Conservation (phyloP, 23 tunicate species). For the Diplosoma virens region DNA sequence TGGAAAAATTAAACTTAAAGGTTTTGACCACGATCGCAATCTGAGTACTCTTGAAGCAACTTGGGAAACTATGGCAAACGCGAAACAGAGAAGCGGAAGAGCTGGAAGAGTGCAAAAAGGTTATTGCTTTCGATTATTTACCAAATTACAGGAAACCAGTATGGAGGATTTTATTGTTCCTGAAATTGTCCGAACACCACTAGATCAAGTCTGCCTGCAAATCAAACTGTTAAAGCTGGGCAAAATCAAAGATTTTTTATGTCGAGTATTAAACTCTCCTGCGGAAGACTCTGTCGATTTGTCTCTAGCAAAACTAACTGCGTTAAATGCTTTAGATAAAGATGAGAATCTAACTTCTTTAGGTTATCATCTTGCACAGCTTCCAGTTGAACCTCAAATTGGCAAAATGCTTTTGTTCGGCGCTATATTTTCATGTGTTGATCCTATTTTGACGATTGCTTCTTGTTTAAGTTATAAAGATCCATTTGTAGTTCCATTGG, state of each 20-base stretch:
- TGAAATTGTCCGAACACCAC: constrained; percentile 76
- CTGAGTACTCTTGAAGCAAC: constrained; percentile 39
- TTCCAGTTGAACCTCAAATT: constrained; percentile 87
- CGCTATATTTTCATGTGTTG: constrained; percentile 66
- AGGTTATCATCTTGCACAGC: constrained; percentile 72
- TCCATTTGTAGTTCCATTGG: constrained; percentile 76
- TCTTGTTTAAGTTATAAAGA: constrained; percentile 83
- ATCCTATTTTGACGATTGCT: constrained; percentile 76
- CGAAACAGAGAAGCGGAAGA: constrained; percentile 73
- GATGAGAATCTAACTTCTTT: constrained; percentile 60
- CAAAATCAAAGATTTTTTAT: constrained; percentile 49
- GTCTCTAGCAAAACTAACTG: constrained; percentile 61
- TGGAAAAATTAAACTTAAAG: constrained; percentile 68
- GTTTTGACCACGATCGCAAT: constrained; percentile 54
- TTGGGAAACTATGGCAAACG: constrained; percentile 77
- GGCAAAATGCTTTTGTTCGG: constrained; percentile 80
- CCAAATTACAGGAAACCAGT: constrained; percentile 56
- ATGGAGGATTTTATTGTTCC: constrained; percentile 62
- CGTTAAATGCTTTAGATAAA: constrained; percentile 60
- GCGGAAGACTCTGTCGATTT: constrained; percentile 46
- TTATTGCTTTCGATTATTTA: constrained; percentile 61
- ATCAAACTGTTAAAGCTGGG: constrained; percentile 62
- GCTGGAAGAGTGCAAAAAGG: constrained; percentile 90
- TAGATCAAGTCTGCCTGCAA: constrained; percentile 85
- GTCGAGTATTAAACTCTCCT: constrained; percentile 56